Conservation (phyloP, 1,140 invertebrate genomes). For the Papilio xuthus region DNA sequence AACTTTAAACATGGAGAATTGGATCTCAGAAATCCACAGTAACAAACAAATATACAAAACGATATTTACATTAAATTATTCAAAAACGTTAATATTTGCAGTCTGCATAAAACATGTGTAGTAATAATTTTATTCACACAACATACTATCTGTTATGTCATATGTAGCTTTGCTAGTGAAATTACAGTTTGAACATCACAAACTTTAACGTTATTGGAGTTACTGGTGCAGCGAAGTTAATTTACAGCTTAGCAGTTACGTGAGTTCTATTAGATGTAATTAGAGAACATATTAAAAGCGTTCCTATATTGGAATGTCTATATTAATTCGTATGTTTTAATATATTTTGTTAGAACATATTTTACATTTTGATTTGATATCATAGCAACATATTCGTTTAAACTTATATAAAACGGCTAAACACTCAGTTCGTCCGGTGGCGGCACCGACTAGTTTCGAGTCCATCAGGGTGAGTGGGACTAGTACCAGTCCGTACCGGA, state of each 20-base stretch:
- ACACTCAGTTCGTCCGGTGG: too few species aligned
- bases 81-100: background rate
- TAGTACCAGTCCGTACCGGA: too few species aligned
- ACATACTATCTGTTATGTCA: background rate
- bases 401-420: too few species aligned
- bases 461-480: too few species aligned
- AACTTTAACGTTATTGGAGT: slow-evolving; percentile 9
- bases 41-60: too few species aligned
- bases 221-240: background rate
- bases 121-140: background rate
- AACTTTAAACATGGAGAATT: too few species aligned
- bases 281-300: background rate
- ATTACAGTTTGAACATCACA: background rate
- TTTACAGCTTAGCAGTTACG: background rate
- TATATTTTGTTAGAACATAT: too few species aligned
- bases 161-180: background rate
- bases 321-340: background rate
- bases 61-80: background rate
- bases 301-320: background rate
- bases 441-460: too few species aligned
- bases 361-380: background rate
- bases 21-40: too few species aligned
- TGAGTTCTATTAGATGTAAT: slow-evolving; percentile 19
- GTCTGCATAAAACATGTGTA: background rate
- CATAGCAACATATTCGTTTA: background rate